phyloP scores from a whole-genome alignment of 2,113 vertebrate species.

The Tragelaphus scriptus region DNA sequence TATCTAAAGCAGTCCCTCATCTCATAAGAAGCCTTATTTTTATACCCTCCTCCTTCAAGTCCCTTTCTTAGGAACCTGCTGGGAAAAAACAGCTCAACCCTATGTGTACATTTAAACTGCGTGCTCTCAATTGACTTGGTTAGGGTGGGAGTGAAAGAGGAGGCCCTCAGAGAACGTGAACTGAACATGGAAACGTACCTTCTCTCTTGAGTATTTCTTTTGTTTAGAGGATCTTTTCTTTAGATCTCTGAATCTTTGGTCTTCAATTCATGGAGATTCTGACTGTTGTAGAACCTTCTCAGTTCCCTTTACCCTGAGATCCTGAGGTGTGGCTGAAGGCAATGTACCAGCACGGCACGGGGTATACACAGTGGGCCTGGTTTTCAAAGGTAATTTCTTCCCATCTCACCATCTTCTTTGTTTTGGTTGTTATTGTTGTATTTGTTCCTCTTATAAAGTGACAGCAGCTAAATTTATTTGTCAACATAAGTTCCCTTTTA shows the following conservation, averaged over 20 bases:
- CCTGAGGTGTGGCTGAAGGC: not conserved
- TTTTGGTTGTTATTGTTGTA: not conserved
- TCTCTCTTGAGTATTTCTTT: not conserved
- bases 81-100: not conserved
- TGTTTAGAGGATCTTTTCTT: not conserved
- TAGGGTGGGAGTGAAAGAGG: not conserved
- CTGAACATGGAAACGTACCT: fast-evolving
- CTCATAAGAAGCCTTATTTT: not conserved
- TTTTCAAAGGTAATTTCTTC: not conserved
- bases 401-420: not conserved
- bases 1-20: not conserved
- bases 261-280: not conserved
- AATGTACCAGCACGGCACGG: fast-evolving
- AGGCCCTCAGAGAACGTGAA: not conserved
- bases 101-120: not conserved
- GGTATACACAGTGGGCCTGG: fast-evolving
- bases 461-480: conserved; percentile 32
- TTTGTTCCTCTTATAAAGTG: not conserved
- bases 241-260: not conserved
- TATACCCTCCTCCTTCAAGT: not conserved
- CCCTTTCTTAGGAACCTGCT: not conserved
- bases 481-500: conserved; percentile 1
- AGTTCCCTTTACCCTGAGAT: not conserved
- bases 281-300: not conserved
- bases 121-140: not conserved